Evolutionary conservation across 2,888 invertebrate genomes (phyloP), one percentile per base, ranked within the genome.

Genomic region (Troides helena): DNA sequence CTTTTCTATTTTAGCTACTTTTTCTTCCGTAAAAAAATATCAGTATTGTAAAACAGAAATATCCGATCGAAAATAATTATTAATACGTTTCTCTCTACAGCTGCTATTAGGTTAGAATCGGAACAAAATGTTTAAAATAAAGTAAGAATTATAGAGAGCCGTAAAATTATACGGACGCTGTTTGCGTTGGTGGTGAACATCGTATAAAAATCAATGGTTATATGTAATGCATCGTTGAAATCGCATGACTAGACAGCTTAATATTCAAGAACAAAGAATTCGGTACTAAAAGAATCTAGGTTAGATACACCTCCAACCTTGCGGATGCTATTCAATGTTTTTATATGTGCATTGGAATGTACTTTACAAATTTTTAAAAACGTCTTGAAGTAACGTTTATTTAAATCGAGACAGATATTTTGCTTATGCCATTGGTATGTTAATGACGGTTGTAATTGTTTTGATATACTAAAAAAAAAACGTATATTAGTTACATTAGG

Each of bases 61-160:
- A 7, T 53, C 6, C n/a, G 6, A n/a, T 7, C 18, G 6, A 50
- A 50, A 50, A 50, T 50, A 50, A 50, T 50, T 53, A 18, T 53
- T 6, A 53, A 53, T 12, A 53, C 53, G 18, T 53, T 53, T 53
- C 18, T n/a, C 6, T n/a, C 18, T 53, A 7, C 18, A 7, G n/a
- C n/a, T 58, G 6, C 23, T 58, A 75, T 83, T 79, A 83, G 82
- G 84, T 88, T 89, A 85, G 88, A 82, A 85, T 83, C 78, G 71
- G 83, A 84, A 81, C 88, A 87, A 89, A 89, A 86, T 85, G 80
- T 86, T 87, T 85, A 79, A 85, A 88, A 83, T 80, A 82, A 82
- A 82, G 53, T n/a, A 82, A 81, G 81, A 79, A 85, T 86, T 87
- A 88, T 81, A 84, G 84, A 74, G 75, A 72, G 74, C 71, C 81